Evolutionary conservation across 2,797 vertebrate species (phyloP).

Genomic region (Sphenodon punctatus): DNA sequence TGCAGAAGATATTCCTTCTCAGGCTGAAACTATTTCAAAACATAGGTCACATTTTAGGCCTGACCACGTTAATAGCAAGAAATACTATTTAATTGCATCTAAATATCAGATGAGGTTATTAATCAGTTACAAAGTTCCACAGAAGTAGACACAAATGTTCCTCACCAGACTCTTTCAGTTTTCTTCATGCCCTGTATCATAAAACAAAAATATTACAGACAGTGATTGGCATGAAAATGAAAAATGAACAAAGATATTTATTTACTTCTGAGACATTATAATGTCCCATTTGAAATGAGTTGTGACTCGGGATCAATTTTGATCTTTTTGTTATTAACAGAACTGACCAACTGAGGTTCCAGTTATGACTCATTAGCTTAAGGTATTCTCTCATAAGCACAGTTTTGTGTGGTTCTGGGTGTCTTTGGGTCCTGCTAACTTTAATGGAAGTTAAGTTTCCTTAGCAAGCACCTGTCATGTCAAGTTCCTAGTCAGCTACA

Average conservation of each 20-base stretch:
- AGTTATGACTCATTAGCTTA: not conserved
- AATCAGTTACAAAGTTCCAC: not conserved
- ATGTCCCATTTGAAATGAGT: not conserved
- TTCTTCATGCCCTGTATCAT: not conserved
- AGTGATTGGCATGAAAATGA: not conserved
- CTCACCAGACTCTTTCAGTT: conserved; percentile 2
- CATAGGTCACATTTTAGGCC: not conserved
- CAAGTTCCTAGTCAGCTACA: not conserved
- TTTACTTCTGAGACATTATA: not conserved
- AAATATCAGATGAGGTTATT: not conserved
- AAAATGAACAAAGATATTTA: not conserved
- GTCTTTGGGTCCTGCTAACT: not conserved
- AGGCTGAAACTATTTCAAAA: not conserved
- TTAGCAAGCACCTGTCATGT: not conserved
- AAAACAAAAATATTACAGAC: not conserved
- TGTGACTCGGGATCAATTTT: not conserved
- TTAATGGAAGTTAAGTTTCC: not conserved
- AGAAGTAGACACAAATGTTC: not conserved
- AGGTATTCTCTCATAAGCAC: not conserved
- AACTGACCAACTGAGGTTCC: not conserved
- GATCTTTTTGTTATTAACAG: not conserved
- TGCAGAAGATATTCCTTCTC: not conserved
- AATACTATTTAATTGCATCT: not conserved
- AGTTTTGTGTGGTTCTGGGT: not conserved
- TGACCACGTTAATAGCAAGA: not conserved